A percentile compares a stretch with the other conserved stretches of the same genome.
phyloP scores from a whole-genome alignment of 2,113 vertebrate species.

The Eubucco bourcierii region DNA sequence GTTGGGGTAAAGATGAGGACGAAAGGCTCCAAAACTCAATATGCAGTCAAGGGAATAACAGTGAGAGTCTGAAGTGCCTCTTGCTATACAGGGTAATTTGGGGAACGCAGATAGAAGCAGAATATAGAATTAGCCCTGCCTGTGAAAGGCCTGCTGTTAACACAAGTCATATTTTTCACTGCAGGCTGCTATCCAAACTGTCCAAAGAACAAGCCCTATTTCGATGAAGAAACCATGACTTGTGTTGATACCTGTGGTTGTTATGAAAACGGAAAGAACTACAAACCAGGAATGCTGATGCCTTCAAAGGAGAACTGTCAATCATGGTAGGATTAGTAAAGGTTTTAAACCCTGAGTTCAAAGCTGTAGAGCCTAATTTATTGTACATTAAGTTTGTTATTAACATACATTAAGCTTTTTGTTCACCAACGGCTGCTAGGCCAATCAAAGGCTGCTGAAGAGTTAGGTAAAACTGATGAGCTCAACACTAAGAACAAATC shows the following conservation, averaged over 20 bases:
- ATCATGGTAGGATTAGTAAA: slow-evolving; percentile 79
- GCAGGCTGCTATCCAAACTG: slow-evolving; percentile 93
- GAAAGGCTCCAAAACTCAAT: not conserved
- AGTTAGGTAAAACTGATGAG: not conserved
- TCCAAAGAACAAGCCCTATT: slow-evolving; percentile 80
- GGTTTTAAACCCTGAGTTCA: not conserved
- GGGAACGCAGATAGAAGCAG: not conserved
- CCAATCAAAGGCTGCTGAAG: not conserved
- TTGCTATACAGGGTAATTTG: not conserved
- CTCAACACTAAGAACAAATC: no score
- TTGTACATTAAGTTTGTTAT: not conserved
- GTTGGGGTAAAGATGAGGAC: not conserved
- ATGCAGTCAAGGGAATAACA: not conserved
- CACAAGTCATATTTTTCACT: not conserved
- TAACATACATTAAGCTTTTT: not conserved
- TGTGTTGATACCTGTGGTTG: slow-evolving; percentile 85
- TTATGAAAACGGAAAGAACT: slow-evolving; percentile 79
- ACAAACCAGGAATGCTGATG: slow-evolving; percentile 66
- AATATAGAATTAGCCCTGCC: not conserved
- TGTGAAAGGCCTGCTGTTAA: not conserved
- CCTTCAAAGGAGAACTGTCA: slow-evolving; percentile 80
- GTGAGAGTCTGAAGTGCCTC: not conserved
- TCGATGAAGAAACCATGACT: slow-evolving; percentile 89
- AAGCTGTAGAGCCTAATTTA: not conserved
- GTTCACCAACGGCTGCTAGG: not conserved